Base-by-base conservation (phyloP, 1,140 invertebrate genomes). In the Micrasema longulum region DNA sequence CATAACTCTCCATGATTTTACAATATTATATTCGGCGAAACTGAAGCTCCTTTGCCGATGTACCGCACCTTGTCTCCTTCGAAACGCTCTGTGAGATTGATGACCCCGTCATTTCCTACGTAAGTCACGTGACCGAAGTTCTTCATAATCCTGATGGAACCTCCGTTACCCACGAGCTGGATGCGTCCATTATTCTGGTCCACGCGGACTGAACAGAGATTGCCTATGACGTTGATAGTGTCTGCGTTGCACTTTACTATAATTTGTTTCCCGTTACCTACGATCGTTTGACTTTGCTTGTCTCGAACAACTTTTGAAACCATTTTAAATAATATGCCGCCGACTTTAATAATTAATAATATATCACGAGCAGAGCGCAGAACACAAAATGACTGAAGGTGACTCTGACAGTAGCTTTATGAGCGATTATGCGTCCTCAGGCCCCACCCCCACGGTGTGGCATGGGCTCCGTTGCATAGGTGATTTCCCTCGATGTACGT, bases 91-190 rank as follows among this genome's bases (percentile, higher is more conserved):
- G 55, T 47, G 22, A 69, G 52, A 10, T 60, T 31, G 9, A 69
- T 55, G 14, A 41, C 41, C 31, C 66, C 66, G n/a, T 38, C 50
- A 31, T 69, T 57, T 1, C 66, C 66, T 7, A 69, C 52, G 53
- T 69, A 69, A 2, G 26, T 69, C 52, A 69, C 66, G 41, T 43
- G 52, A 22, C 66, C 66, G 53, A 57, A 69, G 48, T 69, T 69
- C 36, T 57, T 57, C 38, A 31, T 50, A 14, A 57, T 50, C 36
- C 60, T 45, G 16, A 69, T 69, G 31, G 66, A 60, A 4, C 66
- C 52, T 14, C 66, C 52, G 22, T 69, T 57, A 38, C 66, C 66
- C 9, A 69, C 66, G 14, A 69, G 12, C 12, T 55, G 38, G 3
- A 57, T 18, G 22, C 36, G 50, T 4, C 66, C 66, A 16, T 43